Evolutionary conservation across 2,888 invertebrate genomes (phyloP), one percentile per base, ranked within the genome.

Genomic region (Aelia acuminata): DNA sequence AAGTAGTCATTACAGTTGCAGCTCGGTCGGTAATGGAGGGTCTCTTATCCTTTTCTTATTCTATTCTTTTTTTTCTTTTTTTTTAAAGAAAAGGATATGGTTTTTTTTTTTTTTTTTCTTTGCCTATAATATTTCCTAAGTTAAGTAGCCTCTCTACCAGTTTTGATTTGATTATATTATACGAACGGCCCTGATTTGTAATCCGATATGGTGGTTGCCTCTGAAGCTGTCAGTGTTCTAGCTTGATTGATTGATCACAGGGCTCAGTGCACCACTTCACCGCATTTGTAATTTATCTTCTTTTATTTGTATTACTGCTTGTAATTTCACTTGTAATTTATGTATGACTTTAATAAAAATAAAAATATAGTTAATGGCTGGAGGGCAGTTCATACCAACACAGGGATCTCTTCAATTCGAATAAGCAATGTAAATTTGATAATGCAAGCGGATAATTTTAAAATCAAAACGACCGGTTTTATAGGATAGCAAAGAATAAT

Each of bases 91-190:
- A 26, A 26, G 26, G 35, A 70, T 35, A 70, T 15, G 57, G 35
- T 18, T 35, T 18, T 10, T 20, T 63, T 63, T 57, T 22, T 50
- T 50, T n/a, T 22, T 4, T 53, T 53, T 63, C 26, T 63, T 70
- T 70, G 31, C 8, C 63, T 70, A 70, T 35, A 70, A 70, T 70
- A 70, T 70, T 70, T 70, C 35, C 63, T 70, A 18, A 35, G 63
- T 35, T 70, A 70, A 70, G 63, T 70, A 70, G 63, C 63, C 63
- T 18, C 31, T 35, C 31, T 8, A n/a, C 35, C 35, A 35, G 18
- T 35, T 70, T 31, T 70, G 63, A 63, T 63, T 63, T 63, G 63
- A 70, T 70, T 70, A 70, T 70, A 70, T 35, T 35, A 35, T 35
- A 70, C 15, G 63, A 35, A 70, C 13, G 63, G 15, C 18, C 35